Evolutionary conservation across 2,113 vertebrate genomes (phyloP).

Genomic region (Coturnix japonica): DNA sequence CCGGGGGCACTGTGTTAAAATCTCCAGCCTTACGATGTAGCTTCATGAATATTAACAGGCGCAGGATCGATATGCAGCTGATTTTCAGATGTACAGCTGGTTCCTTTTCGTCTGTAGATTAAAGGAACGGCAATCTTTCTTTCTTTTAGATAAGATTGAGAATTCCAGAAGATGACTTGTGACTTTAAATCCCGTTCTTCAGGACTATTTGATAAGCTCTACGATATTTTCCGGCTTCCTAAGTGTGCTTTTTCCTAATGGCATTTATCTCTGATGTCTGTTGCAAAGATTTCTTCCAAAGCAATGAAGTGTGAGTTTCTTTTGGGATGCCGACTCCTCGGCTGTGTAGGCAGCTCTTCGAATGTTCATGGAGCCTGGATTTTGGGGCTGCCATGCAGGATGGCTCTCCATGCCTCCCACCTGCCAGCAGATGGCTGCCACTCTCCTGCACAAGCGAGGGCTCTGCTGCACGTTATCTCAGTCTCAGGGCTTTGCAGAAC

Average conservation of each 20-base stretch:
- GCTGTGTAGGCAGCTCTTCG: neutral
- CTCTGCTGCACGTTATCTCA: accelerated
- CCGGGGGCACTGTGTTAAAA: slow-evolving; percentile 81
- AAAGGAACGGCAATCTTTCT: slow-evolving; percentile 54
- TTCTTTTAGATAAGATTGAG: slow-evolving; percentile 43
- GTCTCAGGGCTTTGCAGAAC: accelerated
- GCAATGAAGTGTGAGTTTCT: accelerated
- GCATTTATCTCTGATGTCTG: neutral
- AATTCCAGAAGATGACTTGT: neutral
- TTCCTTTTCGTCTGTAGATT: slow-evolving; percentile 77
- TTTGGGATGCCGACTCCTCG: accelerated
- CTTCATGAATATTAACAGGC: slow-evolving; percentile 85
- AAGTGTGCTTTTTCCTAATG: neutral
- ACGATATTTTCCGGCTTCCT: neutral
- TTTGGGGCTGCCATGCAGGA: neutral
- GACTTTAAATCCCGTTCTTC: neutral
- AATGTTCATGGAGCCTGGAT: accelerated
- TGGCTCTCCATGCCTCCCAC: neutral
- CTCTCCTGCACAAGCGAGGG: neutral
- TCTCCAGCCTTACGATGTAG: slow-evolving; percentile 76
- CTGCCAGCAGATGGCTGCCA: slow-evolving; percentile 46
- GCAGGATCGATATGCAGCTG: slow-evolving; percentile 80
- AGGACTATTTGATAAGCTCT: neutral
- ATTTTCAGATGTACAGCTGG: slow-evolving; percentile 81
- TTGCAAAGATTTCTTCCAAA: neutral